Evolutionary conservation across 2,888 invertebrate species (phyloP), one percentile per base, ranked within the genome.

Genomic region (Leptopilina drosophilae): DNA sequence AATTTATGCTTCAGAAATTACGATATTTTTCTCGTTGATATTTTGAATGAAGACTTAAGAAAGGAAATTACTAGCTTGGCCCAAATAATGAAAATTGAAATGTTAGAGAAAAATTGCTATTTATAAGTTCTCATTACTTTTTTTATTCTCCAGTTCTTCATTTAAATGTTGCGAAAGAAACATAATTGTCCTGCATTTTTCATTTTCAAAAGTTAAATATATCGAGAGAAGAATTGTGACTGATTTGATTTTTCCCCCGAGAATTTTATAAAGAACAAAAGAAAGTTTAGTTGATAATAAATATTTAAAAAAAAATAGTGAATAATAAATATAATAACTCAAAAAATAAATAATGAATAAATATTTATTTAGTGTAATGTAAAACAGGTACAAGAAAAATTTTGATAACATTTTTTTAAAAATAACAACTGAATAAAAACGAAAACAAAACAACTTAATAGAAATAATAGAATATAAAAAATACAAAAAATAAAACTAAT

Each of bases 1-100:
- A 73, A 26, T 5, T 11, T 11, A 40, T 59, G 9, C 15, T 73
- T 33, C 56, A 73, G 56, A 40, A 59, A 53, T 8, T 40, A 59
- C 59, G 15, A 62, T 62, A 73, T 73, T 56, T 73, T 73, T 11
- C 56, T n/a, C n/a, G 56, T 9, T 59, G 14, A n/a, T 56, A 56
- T 59, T 53, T 40, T 40, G 7, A 73, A 73, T 26, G 33, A 40
- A 15, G n/a, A 40, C 56, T n/a, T 6, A 56, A 11, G 33, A n/a
- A 59, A 73, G 40, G 9, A 40, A 73, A 56, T 73, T 73, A 40
- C 56, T 11, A 73, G 33, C 56, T 73, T 73, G 56, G 33, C 40
- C 56, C 15, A 56, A 20, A 73, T 73, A 33, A 59, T 73, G 6
- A 33, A 59, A 56, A 56, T 56, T 73, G 53, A 56, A 73, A 73